Conservation (phyloP, 2,888 invertebrate species). For the Ectemnius cavifrons region DNA sequence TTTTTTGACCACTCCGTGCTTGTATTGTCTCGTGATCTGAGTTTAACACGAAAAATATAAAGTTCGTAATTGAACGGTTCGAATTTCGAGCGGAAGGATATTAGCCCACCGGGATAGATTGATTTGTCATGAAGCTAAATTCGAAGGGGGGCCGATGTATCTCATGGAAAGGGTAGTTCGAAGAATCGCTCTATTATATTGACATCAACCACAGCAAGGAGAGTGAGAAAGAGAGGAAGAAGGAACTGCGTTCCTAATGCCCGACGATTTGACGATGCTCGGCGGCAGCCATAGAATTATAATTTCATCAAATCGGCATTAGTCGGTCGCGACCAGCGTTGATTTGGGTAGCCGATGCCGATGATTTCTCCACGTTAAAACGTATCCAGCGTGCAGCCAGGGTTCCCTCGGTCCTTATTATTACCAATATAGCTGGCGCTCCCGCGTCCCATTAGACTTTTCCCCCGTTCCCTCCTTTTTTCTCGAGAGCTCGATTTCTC, state of each 20-base stretch:
- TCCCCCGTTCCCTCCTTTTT: not conserved
- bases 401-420: conserved; percentile 23
- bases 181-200: conserved; percentile 68
- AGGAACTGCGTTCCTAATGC: conserved; percentile 55
- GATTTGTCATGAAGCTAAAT: no score
- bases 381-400: conserved; percentile 14
- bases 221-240: no score
- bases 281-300: conserved; percentile 59
- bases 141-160: no score
- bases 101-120: no score
- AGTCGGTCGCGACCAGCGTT: conserved; percentile 38
- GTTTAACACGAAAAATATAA: no score
- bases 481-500: conserved; percentile 21
- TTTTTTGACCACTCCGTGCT: no score
- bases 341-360: conserved; percentile 33
- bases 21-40: no score
- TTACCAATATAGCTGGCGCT: conserved; percentile 22
- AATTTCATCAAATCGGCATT: conserved; percentile 70
- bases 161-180: conserved; percentile 26
- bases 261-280: conserved; percentile 61
- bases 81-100: no score
- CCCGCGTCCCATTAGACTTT: not conserved
- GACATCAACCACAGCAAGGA: conserved; percentile 60
- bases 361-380: conserved; percentile 33
- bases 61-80: no score